phyloP scores from a whole-genome alignment of 1,140 invertebrate species.

The Cherax quadricarinatus region DNA sequence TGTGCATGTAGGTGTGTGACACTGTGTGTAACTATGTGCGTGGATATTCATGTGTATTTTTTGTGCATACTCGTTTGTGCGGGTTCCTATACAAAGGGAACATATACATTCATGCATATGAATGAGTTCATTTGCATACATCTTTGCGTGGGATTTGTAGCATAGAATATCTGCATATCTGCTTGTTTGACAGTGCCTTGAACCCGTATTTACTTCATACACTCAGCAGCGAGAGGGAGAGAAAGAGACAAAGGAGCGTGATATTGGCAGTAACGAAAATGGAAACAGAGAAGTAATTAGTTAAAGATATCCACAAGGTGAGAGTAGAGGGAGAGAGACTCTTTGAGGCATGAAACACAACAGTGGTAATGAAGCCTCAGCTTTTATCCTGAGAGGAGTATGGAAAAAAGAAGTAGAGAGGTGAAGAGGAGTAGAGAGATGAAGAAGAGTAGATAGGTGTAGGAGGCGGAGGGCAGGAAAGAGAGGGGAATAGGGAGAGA shows the following conservation, averaged over 20 bases:
- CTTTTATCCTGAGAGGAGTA: too few relatives aligned
- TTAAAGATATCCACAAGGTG: too few relatives aligned
- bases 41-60: not conserved
- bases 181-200: not conserved
- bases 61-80: not conserved
- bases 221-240: not conserved
- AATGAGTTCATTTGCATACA: not conserved
- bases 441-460: not conserved
- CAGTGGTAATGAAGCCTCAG: too few relatives aligned
- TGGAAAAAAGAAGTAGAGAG: not conserved
- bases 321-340: too few relatives aligned
- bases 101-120: not conserved
- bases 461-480: not conserved
- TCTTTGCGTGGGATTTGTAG: not conserved
- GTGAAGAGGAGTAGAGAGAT: not conserved
- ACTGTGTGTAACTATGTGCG: not conserved
- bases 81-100: too few relatives aligned
- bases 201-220: too few relatives aligned
- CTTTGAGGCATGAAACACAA: too few relatives aligned
- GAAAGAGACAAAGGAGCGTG: not conserved
- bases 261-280: too few relatives aligned
- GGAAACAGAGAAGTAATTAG: too few relatives aligned
- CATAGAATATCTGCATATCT: not conserved
- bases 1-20: not conserved
- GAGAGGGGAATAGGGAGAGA: not conserved